Evolutionary conservation across 2,797 vertebrate species (phyloP).

Genomic region (Erpetoichthys calabaricus): DNA sequence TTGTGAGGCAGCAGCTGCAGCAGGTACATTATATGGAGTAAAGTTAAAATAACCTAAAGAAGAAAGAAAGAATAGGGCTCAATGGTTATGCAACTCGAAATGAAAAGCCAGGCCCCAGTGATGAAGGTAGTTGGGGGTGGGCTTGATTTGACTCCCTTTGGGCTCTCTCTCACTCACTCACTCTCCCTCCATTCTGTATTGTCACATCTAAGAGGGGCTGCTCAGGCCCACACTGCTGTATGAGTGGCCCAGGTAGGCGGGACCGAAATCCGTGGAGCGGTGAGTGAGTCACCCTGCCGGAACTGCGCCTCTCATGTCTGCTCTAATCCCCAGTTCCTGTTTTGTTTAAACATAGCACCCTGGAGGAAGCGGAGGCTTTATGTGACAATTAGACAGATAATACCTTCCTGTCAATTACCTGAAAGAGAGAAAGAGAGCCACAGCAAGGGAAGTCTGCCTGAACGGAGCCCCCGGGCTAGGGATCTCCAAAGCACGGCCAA

Average conservation of each 20-base stretch:
- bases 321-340: slow-evolving; percentile 59
- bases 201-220: too few species aligned
- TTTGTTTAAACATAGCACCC: slow-evolving; percentile 32
- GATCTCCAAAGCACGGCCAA: not conserved
- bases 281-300: slow-evolving; percentile 32
- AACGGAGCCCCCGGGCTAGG: slow-evolving; percentile 2
- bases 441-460: not conserved
- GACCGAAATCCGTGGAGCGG: not conserved
- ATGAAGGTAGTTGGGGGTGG: too few species aligned
- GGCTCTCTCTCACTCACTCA: too few species aligned
- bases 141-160: too few species aligned
- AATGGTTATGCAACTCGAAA: too few species aligned
- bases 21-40: too few species aligned
- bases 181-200: too few species aligned
- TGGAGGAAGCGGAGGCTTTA: slow-evolving; percentile 30
- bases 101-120: too few species aligned
- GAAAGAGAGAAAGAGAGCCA: slow-evolving; percentile 2
- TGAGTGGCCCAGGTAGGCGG: not conserved
- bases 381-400: slow-evolving; percentile 34
- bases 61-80: too few species aligned
- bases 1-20: too few species aligned
- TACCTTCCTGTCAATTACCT: slow-evolving; percentile 29
- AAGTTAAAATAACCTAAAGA: too few species aligned
- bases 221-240: too few species aligned
- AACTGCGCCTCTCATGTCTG: slow-evolving; percentile 40